phyloP scores from a whole-genome alignment of 2,113 vertebrate species.

The Sporophila hypoxantha region DNA sequence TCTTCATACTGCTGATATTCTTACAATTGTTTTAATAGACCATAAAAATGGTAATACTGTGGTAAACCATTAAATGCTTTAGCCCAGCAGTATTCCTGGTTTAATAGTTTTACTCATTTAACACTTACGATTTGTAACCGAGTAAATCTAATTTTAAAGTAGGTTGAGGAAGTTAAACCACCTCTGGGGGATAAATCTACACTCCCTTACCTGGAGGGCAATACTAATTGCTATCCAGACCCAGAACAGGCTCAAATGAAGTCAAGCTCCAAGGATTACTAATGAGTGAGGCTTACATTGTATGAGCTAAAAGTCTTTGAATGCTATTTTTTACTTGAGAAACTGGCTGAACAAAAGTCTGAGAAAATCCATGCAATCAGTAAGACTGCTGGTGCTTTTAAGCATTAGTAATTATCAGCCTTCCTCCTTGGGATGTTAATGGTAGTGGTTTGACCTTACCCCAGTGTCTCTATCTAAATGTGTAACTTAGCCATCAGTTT shows the following conservation, averaged over 20 bases:
- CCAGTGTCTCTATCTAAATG: slow-evolving; percentile 49
- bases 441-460: slow-evolving; percentile 56
- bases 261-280: slow-evolving; percentile 58
- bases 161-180: slow-evolving; percentile 56
- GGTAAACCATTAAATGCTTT: slow-evolving; percentile 67
- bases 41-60: slow-evolving; percentile 71
- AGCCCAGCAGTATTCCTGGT: slow-evolving; percentile 71
- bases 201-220: slow-evolving; percentile 53
- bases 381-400: slow-evolving; percentile 42
- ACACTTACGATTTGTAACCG: slow-evolving; percentile 64
- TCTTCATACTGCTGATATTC: slow-evolving; percentile 63
- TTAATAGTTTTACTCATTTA: slow-evolving; percentile 74
- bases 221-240: slow-evolving; percentile 45
- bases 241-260: slow-evolving; percentile 49
- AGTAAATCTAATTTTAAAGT: slow-evolving; percentile 75
- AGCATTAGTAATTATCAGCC: slow-evolving; percentile 46
- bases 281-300: slow-evolving; percentile 43
- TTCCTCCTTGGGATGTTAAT: slow-evolving; percentile 56
- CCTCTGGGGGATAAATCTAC: slow-evolving; percentile 50
- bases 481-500: slow-evolving; percentile 39
- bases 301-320: slow-evolving; percentile 51
- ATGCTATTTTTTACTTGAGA: slow-evolving; percentile 50
- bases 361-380: slow-evolving; percentile 43
- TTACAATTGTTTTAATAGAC: slow-evolving; percentile 70
- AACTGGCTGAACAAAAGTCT: slow-evolving; percentile 47